phyloP scores from a whole-genome alignment of 2,797 vertebrate species.

The Etheostoma perlongum region DNA sequence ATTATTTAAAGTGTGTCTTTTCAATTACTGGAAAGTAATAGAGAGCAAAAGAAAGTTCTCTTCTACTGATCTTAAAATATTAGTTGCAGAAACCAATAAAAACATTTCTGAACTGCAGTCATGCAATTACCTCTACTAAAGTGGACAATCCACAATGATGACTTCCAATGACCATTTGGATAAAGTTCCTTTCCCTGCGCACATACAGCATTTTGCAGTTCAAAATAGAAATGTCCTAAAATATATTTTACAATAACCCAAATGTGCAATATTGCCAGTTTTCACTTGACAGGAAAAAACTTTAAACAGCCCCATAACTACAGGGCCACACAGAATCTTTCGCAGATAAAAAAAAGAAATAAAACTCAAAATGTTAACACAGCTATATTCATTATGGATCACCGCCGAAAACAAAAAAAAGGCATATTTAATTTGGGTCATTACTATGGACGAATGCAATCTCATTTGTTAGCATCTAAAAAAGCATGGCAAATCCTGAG shows the following conservation, averaged over 20 bases:
- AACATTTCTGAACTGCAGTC: conserved; percentile 26
- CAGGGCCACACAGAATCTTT: no score
- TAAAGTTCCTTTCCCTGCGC: conserved; percentile 2
- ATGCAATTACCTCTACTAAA: conserved; percentile 12
- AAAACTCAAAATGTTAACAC: no score
- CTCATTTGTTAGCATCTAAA: not conserved
- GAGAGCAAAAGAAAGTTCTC: conserved; percentile 21
- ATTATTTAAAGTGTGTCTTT: conserved; percentile 13
- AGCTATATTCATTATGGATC: no score
- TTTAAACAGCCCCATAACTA: not conserved
- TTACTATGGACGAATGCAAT: conserved; percentile 5
- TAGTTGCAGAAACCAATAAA: conserved; percentile 34
- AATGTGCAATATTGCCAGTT: not conserved
- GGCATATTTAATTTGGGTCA: no score
- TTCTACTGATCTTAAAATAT: conserved; percentile 25
- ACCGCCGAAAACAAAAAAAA: no score
- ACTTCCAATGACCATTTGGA: conserved; percentile 13
- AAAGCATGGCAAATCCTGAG: not conserved
- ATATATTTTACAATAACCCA: not conserved
- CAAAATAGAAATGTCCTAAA: conserved; percentile 7
- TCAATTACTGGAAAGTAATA: conserved; percentile 28
- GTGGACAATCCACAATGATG: conserved; percentile 18
- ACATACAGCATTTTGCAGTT: not conserved
- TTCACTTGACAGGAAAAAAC: not conserved
- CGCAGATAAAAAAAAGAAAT: no score